Percentiles rank a stretch among this genome's conserved stretches.
Conservation (phyloP, 2,797 vertebrate genomes). For the Florisuga fusca region DNA sequence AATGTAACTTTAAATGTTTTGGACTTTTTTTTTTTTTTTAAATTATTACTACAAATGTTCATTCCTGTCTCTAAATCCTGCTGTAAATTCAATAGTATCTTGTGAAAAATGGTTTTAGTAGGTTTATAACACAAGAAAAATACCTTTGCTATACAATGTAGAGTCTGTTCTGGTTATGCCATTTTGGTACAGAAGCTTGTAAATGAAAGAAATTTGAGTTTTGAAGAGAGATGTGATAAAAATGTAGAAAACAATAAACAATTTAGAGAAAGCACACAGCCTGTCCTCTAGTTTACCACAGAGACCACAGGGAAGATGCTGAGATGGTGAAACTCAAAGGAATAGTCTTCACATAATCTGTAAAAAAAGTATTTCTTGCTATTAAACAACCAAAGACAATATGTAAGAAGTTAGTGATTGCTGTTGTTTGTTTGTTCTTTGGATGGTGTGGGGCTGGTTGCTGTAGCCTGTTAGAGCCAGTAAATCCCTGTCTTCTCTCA, state of each 20-base stretch:
- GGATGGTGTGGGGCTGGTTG: neutral
- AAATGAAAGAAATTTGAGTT: neutral
- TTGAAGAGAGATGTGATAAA: neutral
- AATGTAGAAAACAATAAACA: neutral
- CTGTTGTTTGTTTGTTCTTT: neutral
- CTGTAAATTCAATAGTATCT: conserved; percentile 43
- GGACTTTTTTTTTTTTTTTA: neutral
- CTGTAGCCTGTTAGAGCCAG: neutral
- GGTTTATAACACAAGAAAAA: conserved; percentile 22
- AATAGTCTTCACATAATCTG: conserved; percentile 51
- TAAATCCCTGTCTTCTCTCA: neutral
- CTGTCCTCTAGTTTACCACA: neutral
- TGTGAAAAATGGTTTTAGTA: conserved; percentile 34
- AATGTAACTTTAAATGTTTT: neutral
- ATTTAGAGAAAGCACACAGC: neutral
- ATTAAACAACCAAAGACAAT: conserved; percentile 72
- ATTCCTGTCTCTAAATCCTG: conserved; percentile 52
- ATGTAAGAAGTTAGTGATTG: conserved; percentile 36
- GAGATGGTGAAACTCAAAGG: neutral
- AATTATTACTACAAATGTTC: conserved; percentile 5
- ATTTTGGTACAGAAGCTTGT: neutral
- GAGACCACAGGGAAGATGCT: neutral
- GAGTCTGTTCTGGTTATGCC: neutral
- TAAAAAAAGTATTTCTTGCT: conserved; percentile 68
- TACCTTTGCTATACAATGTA: conserved; percentile 5